Conservation (phyloP, 2,113 vertebrate species). For the Pluvianellus socialis region DNA sequence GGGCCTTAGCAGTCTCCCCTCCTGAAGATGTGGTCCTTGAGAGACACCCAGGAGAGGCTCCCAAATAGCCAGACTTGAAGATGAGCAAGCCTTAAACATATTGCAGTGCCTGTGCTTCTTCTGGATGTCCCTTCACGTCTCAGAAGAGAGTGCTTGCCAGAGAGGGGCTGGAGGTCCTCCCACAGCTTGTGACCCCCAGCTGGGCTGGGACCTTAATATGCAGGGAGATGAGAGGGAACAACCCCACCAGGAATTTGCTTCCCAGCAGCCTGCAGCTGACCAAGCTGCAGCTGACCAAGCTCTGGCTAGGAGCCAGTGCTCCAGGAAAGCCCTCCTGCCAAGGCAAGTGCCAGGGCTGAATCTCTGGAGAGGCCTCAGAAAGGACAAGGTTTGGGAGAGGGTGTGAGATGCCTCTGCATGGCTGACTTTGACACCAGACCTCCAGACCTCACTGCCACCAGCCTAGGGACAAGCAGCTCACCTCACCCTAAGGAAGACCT, state of each 20-base stretch:
- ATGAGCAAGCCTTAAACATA: not conserved
- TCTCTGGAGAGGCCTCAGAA: not conserved
- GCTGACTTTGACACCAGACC: not conserved
- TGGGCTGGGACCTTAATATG: not conserved
- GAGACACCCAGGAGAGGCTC: not conserved
- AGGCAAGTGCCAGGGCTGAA: accelerated
- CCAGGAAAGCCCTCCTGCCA: not conserved
- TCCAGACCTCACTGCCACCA: not conserved
- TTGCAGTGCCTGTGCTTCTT: not conserved
- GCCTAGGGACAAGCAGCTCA: not conserved
- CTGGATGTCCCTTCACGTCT: not conserved
- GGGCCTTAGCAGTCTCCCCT: not conserved
- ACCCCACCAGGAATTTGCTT: not conserved
- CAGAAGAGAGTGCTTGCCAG: not conserved
- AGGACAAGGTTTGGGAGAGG: not conserved
- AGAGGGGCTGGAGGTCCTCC: not conserved
- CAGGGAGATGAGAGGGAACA: not conserved
- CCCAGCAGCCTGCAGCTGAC: not conserved
- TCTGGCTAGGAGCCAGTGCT: not conserved
- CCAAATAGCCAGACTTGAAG: not conserved
- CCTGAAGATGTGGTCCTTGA: not conserved
- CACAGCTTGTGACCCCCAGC: not conserved
- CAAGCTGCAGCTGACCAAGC: not conserved
- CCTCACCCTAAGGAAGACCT: not conserved
- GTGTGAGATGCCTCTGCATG: not conserved